Percentiles rank a stretch among this genome's conserved stretches.
Conservation (phyloP, 2,113 vertebrate species). For the Chrysemys picta region DNA sequence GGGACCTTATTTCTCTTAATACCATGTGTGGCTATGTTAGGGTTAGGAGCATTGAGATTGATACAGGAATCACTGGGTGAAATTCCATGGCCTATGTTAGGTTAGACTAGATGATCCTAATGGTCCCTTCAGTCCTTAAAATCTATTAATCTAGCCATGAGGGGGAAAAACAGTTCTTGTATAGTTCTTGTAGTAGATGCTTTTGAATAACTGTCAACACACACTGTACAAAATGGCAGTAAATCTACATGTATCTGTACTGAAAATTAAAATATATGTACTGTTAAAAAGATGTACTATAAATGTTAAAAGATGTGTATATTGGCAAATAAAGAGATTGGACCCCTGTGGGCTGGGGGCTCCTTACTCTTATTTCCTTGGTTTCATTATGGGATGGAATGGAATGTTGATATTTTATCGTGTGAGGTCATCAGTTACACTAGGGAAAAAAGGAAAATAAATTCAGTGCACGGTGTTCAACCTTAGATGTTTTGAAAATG, state of each 20-base stretch:
- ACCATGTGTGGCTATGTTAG: neutral
- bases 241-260: neutral
- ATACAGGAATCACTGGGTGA: neutral
- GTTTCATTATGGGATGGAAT: neutral
- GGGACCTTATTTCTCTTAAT: neutral
- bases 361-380: neutral
- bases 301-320: neutral
- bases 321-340: neutral
- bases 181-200: neutral
- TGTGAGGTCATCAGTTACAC: neutral
- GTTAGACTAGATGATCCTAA: neutral
- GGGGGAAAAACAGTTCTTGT: neutral
- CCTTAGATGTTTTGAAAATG: neutral
- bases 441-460: neutral
- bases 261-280: neutral
- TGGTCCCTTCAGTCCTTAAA: neutral
- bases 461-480: rapidly evolving
- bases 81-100: neutral
- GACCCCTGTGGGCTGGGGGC: neutral
- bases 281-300: neutral
- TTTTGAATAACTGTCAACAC: neutral
- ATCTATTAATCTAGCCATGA: neutral
- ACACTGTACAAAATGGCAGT: neutral
- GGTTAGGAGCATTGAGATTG: neutral
- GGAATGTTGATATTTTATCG: neutral